Evolutionary conservation across 2,113 vertebrate species (phyloP), one percentile per base, ranked within the genome.

Genomic region (Anhinga rufa): DNA sequence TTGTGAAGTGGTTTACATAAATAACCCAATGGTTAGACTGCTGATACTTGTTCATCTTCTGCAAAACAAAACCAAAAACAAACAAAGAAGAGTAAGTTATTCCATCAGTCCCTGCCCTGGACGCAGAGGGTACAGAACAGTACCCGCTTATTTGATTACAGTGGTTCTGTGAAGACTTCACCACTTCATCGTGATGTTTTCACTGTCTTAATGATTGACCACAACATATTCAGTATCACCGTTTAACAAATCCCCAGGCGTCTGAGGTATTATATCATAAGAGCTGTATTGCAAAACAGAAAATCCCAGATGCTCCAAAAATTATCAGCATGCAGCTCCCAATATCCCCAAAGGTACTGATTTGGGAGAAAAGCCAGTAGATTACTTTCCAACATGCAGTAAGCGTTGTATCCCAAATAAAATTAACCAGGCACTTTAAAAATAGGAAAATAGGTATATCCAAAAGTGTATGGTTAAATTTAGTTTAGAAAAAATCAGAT

Each of bases 1-100:
- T 16, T 28, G 58, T 71, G 64, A 95, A 70, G 95, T 14, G 86
- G 46, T 77, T 82, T 80, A 26, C 75, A 69, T 4, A 36, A 57
- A 60, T 0, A 88, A 72, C 74, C 55, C 61, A n/a, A 90, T 29
- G 81, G 42, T 96, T 98, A 98, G 86, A 99, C 99, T 16, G 99
- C 99, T 32, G 99, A 99, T 29, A 99, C 99, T 95, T 99, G 99
- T 93, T 99, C 98, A 55, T 98, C 99, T 97, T 99, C 99, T 99
- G 98, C 62, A 98, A 98, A 98, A 97, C 19, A 34, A 60, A 3
- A 61, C 36, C 9, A 61, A 26, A 52, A 89, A 61, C 18, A 48
- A 48, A 48, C 46, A 48, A 48, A 48, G 6, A 58, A 80, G 1
- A 83, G 17, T 17, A 3, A 38, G 13, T 95, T 28, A 71, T 18